Evolutionary conservation across 23 tunicate species (phyloP).

Genomic region (Halocynthia aurantium): DNA sequence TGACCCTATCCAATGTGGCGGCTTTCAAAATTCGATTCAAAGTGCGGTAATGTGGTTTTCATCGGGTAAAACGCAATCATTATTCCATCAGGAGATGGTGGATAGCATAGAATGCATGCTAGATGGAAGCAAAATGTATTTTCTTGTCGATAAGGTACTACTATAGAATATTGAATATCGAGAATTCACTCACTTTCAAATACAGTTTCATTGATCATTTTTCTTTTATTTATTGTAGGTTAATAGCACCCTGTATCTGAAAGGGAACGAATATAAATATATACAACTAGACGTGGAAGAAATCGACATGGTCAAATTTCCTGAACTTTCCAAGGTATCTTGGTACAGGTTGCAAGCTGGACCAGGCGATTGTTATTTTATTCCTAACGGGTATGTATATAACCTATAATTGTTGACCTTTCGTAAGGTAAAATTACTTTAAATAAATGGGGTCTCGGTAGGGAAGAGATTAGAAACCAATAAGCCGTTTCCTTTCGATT

Average conservation of each 20-base stretch:
- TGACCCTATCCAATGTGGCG: not conserved
- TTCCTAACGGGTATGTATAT: conserved; percentile 7
- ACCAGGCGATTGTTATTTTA: conserved; percentile 19
- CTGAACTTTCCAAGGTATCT: conserved; percentile 1
- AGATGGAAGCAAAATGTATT: not conserved
- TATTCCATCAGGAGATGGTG: not conserved
- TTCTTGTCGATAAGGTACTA: not conserved
- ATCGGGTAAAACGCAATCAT: not conserved
- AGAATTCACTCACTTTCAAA: too few relatives aligned
- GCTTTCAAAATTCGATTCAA: not conserved
- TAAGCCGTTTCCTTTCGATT: not conserved
- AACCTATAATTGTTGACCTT: too few relatives aligned
- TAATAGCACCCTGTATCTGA: too few relatives aligned
- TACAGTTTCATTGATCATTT: too few relatives aligned
- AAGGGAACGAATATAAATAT: conserved; percentile 2
- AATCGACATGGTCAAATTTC: conserved; percentile 14
- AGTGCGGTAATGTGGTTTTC: not conserved
- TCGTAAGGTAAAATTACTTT: too few relatives aligned
- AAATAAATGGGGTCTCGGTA: too few relatives aligned
- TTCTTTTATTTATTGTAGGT: too few relatives aligned
- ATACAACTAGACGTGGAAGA: conserved; percentile 8
- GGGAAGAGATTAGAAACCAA: too few relatives aligned
- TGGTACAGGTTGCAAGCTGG: conserved; percentile 24
- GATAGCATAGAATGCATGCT: not conserved
- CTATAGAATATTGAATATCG: too few relatives aligned